Base-by-base conservation (phyloP, 2,797 vertebrate species). In the Gymnothorax javanicus region DNA sequence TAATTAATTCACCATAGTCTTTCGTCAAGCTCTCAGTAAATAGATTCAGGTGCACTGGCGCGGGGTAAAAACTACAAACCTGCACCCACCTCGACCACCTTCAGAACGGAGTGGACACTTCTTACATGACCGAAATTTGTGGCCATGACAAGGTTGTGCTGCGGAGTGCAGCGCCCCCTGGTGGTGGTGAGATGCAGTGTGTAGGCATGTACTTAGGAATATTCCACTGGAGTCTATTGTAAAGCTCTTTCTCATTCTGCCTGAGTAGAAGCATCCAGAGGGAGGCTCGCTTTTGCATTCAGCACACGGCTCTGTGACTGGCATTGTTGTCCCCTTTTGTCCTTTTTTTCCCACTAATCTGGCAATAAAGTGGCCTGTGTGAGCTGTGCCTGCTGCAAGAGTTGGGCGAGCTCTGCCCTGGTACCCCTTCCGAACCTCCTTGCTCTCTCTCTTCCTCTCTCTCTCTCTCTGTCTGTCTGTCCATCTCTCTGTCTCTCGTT, bases 291-390 rank as follows among this genome's bases (percentile, higher is more conserved):
- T 23, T 77, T 13, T 25, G 75, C 43, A 56, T 58, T 27, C 57
- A 58, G 4, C 67, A 58, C 85, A 62, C 43, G 71, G 33, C n/a
- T 43, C n/a, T 50, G 27, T 81, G 62, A 84, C 82, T 20, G 27
- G 12, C 85, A 86, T 86, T 86, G 69, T 88, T 60, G 84, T 62
- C 71, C 33, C 73, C 73, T 59, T 85, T 86, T 86, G 85, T 88
- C 43, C 59, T 79, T 50, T 58, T 52, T 67, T 77, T n/a, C 82
- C 23, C 23, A 82, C 62, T 88, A 86, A 88, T 88, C 87, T 84
- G 82, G 60, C 50, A 56, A 86, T 81, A 88, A 43, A 88, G 85
- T 60, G 82, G 85, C 87, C 86, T 85, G 86, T 81, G 75, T 50
- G 60, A 79, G 59, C 25, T 13, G 57, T 62, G 85, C 77, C 71